Evolutionary conservation across 2,888 invertebrate genomes (phyloP), one percentile per base, ranked within the genome.

Genomic region (Drosophila testacea): DNA sequence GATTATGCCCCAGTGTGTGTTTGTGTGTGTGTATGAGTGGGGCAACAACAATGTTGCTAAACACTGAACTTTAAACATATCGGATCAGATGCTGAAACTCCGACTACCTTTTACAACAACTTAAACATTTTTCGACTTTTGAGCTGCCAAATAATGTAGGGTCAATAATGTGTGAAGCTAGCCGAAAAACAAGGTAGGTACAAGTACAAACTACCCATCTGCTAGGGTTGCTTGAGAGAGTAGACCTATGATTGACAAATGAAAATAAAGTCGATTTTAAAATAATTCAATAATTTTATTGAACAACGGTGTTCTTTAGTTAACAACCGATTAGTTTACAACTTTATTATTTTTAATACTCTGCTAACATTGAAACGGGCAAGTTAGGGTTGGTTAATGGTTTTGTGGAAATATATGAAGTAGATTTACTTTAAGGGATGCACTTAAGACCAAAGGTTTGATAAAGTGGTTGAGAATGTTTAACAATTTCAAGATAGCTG

Each of bases 41-140:
- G 6, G 6, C 7, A 48, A 32, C 84, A 69, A 88, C 87, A 83
- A 59, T 83, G 83, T 88, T 71, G 70, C 38, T 30, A 38, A 61
- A 41, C 36, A 52, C 50, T 62, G 66, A 79, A 87, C 57, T 87
- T 83, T 77, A 64, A 69, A 56, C 73, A 74, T 69, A 74, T 66
- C 30, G 44, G 16, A 34, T 54, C 28, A 62, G 50, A 48, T 56
- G 67, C 41, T 48, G 16, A 52, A 57, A 41, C 55, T 57, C 39
- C 56, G 34, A n/a, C 27, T 28, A 36, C 30, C 39, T 22, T n/a
- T 10, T 44, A 50, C 34, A 39, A 34, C 27, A 4, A 6, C 51
- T 56, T 30, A 34, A 36, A 54, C 41, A 68, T 38, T 68, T 57
- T 57, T 68, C 38, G 36, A 28, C 28, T 60, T 50, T 48, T 11